phyloP scores from a whole-genome alignment of 2,888 invertebrate species.

The Morinoia aosen region DNA sequence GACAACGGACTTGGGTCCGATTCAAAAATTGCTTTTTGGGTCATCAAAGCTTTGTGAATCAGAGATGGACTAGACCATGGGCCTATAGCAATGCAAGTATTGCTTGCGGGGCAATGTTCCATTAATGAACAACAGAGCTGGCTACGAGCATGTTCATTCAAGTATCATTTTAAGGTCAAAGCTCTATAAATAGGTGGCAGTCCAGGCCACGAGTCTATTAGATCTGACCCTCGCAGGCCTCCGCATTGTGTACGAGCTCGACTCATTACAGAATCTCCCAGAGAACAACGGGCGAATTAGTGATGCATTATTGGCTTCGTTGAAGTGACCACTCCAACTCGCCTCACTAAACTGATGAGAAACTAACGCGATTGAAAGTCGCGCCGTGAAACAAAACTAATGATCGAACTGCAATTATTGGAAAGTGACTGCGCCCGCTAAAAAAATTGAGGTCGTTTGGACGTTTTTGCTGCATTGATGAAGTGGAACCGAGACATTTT shows the following conservation, averaged over 20 bases:
- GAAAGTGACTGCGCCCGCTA: neutral
- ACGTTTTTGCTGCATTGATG: neutral
- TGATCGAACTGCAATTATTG: neutral
- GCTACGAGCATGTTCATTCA: neutral
- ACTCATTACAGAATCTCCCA: neutral
- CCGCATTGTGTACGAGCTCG: neutral
- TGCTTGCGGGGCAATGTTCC: neutral
- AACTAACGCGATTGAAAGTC: conserved; percentile 30
- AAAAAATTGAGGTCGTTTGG: neutral
- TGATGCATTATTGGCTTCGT: conserved; percentile 49
- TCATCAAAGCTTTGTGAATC: too few relatives aligned
- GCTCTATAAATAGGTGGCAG: neutral
- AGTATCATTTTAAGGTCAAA: neutral
- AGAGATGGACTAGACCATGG: too few relatives aligned
- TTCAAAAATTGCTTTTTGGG: too few relatives aligned
- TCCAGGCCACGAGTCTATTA: neutral
- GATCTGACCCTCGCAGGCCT: neutral
- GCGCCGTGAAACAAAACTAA: conserved; percentile 29
- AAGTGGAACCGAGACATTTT: too few relatives aligned
- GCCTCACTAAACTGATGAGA: neutral
- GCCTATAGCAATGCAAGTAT: neutral
- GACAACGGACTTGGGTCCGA: too few relatives aligned
- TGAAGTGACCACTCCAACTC: conserved; percentile 21
- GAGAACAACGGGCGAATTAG: conserved; percentile 44
- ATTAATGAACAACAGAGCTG: neutral